Evolutionary conservation across 2,888 invertebrate genomes (phyloP).

Genomic region (Meiosimyza decipiens): DNA sequence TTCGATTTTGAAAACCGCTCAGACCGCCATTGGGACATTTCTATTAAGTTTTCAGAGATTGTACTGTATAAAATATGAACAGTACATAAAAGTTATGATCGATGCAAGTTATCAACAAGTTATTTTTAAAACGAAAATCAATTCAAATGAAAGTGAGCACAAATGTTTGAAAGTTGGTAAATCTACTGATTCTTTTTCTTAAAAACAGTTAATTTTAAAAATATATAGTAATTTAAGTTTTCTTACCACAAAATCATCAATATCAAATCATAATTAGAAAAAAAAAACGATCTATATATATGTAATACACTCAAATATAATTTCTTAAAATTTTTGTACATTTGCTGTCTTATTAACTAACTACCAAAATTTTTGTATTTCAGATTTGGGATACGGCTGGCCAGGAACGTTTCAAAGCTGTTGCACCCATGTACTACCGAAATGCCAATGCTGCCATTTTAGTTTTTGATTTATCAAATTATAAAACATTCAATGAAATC

Average conservation of each 20-base stretch:
- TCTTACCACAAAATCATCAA: too few relatives aligned
- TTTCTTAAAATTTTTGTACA: slow-evolving; percentile 4
- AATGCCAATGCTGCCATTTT: slow-evolving; percentile 90
- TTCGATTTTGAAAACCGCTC: too few relatives aligned
- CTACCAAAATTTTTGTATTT: slow-evolving; percentile 37
- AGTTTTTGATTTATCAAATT: slow-evolving; percentile 86
- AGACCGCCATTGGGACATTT: too few relatives aligned
- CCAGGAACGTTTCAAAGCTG: slow-evolving; percentile 77
- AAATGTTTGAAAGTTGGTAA: too few relatives aligned
- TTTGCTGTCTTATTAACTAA: not conserved
- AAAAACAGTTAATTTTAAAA: not conserved
- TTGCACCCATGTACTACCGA: slow-evolving; percentile 95
- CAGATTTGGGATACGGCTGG: slow-evolving; percentile 68
- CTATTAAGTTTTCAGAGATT: too few relatives aligned
- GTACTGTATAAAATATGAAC: too few relatives aligned
- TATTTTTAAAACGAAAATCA: too few relatives aligned
- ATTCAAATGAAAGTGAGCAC: too few relatives aligned
- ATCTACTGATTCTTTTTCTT: too few relatives aligned
- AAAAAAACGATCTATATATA: not conserved
- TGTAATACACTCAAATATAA: slow-evolving; percentile 20
- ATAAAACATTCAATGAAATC: slow-evolving; percentile 79
- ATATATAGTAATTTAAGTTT: too few relatives aligned
- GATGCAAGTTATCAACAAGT: too few relatives aligned
- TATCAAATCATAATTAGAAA: slow-evolving; percentile 6
- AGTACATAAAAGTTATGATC: too few relatives aligned